Evolutionary conservation across 2,888 invertebrate genomes (phyloP), one percentile per base, ranked within the genome.

Genomic region (Tuberolachnus salignus): DNA sequence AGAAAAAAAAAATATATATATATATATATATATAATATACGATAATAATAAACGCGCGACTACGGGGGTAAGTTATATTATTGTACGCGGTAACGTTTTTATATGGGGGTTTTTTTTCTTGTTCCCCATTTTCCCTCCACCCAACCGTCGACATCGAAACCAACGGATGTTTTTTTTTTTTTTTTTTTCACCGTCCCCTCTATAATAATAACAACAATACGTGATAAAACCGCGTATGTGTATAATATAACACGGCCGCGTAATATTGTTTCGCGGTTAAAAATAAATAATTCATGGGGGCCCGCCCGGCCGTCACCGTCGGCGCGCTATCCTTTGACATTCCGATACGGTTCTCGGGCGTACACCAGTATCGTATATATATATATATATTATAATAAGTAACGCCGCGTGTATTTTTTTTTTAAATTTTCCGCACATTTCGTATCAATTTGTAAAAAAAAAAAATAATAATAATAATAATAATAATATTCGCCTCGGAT

Each of bases 271-370:
- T 34, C 14, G 34, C 3, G 21, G 69, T 53, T 55, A 19, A 70
- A n/a, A 57, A 70, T 70, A 70, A 70, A 70, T 70, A 70, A 70
- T 70, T 70, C 70, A 70, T 70, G 16, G 42, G n/a, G 44, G 42
- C 55, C 1, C 19, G 16, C 2, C 53, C 9, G n/a, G 1, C 19
- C 14, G 26, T 6, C 34, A n/a, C 34, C 3, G 34, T 6, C 34
- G 34, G 34, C 34, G 6, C n/a, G 34, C 34, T 34, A 34, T 34
- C 53, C 70, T 70, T 70, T 70, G 70, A 70, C 42, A 70, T n/a
- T 16, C n/a, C n/a, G 21, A 70, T 70, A 70, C 23, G 42, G 53
- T 34, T 55, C 14, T 21, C 53, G 21, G 53, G 19, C n/a, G 34
- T 13, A 23, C 2, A 46, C n/a, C n/a, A n/a, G n/a, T n/a, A n/a